Conservation (phyloP, 1,140 invertebrate species). For the Campoletis sonorensis region DNA sequence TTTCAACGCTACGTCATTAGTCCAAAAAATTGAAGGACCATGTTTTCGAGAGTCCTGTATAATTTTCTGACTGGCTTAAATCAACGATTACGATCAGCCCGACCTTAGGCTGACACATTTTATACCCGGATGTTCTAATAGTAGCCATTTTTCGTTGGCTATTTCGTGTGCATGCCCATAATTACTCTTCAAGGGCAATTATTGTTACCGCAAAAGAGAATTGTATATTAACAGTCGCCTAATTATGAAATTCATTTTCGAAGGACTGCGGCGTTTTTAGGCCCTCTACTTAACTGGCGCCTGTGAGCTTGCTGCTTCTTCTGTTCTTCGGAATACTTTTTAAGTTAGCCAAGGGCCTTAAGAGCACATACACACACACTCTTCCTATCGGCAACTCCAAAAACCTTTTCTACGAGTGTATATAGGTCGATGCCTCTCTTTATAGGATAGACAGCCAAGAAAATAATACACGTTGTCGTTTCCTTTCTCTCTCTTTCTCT, state of each 20-base stretch:
- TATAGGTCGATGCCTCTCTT: too few species aligned
- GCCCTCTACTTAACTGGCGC: conserved; percentile 68
- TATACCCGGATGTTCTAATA: conserved; percentile 16
- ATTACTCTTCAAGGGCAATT: neutral
- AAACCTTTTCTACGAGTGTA: too few species aligned
- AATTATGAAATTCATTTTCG: conserved; percentile 53
- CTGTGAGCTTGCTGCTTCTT: conserved; percentile 44
- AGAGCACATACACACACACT: too few species aligned
- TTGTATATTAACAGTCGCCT: conserved; percentile 37
- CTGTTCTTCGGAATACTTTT: neutral
- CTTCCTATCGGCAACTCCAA: too few species aligned
- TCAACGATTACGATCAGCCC: neutral
- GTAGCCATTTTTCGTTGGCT: neutral
- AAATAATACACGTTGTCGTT: conserved; percentile 18
- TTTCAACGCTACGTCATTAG: too few species aligned
- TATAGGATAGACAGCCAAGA: too few species aligned
- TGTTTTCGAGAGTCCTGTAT: neutral
- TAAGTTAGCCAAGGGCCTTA: neutral
- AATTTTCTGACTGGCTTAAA: neutral
- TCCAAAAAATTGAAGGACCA: too few species aligned
- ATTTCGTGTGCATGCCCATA: neutral
- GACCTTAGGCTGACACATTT: conserved; percentile 4
- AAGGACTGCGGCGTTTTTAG: conserved; percentile 31
- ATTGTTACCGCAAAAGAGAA: conserved; percentile 3
- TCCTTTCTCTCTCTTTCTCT: too few species aligned